Base-by-base conservation (phyloP, 30 jellyfish, hydroid and myxozoan genomes). In the Aurelia aurita region DNA sequence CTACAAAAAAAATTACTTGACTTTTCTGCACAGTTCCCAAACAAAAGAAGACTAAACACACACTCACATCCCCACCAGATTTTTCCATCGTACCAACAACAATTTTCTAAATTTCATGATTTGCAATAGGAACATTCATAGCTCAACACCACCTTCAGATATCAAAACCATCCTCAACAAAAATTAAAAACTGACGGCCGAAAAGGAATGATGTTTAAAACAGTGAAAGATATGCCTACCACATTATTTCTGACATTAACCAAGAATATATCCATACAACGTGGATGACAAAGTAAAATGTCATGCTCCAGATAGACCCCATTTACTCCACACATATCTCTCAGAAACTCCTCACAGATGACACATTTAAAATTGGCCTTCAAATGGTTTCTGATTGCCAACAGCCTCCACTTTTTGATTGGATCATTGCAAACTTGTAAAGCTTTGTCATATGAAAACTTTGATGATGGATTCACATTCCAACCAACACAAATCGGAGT, bases 281-380 rank as follows among this genome's bases (percentile, higher is more conserved):
- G 39, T 14, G 88, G 46, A 49, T 28, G 57, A 49, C 88, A 76
- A 1, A 76, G 27, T 5, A 76, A 65, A 20, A 76, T 15, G 29
- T 76, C 88, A 76, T 76, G 88, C 63, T 60, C 69, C 31, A 76
- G 61, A n/a, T 76, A 34, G 20, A 60, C 46, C 1, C 88, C 88
- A 76, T 76, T 76, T 27, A 76, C 23, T 21, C 88, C 88, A 59
- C 88, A 76, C 47, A 55, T 58, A 76, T 76, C 88, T 5, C 68
- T 32, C 29, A 76, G 65, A 19, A 19, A 58, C 65, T 58, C 77
- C 21, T 60, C 70, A 31, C 88, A 76, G 21, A 57, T 76, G 29
- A 76, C 35, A 43, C 88, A 76, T 60, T 76, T 58, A 69, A 14
- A 59, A 31, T 18, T 45, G 2, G 13, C 31, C 20, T 6, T 76